A percentile compares a stretch with the other conserved stretches of the same genome.
phyloP scores from a whole-genome alignment of 2,113 vertebrate species.

The Naja naja region DNA sequence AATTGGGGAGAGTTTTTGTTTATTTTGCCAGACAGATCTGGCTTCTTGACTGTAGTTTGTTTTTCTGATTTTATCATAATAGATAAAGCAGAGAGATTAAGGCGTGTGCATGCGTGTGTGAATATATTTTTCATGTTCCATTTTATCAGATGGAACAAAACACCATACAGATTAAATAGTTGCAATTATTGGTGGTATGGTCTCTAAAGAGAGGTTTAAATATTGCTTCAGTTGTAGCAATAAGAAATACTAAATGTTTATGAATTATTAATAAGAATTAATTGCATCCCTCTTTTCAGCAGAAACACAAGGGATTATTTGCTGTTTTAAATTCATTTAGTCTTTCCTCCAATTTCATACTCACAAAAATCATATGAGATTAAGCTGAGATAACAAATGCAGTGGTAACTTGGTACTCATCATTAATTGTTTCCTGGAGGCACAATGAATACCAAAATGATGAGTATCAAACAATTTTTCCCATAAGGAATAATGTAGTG shows the following conservation, averaged over 20 bases:
- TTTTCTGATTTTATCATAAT: background rate
- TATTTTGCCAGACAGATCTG: too few relatives aligned
- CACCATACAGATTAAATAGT: background rate
- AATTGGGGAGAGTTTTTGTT: too few relatives aligned
- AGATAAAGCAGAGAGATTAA: background rate
- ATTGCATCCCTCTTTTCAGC: background rate
- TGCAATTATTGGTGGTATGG: background rate
- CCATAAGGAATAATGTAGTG: background rate
- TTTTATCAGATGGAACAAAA: background rate
- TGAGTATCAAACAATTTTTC: background rate
- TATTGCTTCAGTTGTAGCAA: background rate
- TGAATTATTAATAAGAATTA: background rate
- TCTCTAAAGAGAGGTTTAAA: background rate
- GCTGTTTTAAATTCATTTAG: background rate
- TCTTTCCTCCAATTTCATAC: background rate
- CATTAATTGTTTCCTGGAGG: background rate
- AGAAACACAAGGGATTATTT: background rate
- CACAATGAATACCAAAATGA: background rate
- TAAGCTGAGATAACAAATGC: background rate
- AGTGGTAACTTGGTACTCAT: background rate
- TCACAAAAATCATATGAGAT: background rate
- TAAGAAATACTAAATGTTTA: background rate
- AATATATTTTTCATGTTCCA: background rate
- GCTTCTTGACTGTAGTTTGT: background rate
- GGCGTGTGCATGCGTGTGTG: background rate